Conservation (phyloP, 2,797 vertebrate species). For the Smutsia temminckii region DNA sequence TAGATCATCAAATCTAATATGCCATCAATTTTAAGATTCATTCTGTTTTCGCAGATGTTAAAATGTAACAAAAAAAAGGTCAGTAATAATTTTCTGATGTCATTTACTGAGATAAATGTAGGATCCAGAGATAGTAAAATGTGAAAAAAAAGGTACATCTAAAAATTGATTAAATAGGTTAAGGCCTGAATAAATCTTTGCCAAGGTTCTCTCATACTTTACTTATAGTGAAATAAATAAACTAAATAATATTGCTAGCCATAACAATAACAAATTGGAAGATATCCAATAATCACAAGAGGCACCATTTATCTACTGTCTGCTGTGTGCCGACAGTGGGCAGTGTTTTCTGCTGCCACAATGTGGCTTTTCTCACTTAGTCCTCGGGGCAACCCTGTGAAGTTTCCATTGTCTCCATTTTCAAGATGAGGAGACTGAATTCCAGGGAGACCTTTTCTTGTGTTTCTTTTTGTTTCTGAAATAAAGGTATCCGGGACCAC, state of each 20-base stretch:
- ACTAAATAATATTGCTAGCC: not conserved
- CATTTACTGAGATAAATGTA: slow-evolving; percentile 7
- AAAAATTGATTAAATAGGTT: not conserved
- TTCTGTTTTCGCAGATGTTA: not conserved
- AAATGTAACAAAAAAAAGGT: not conserved
- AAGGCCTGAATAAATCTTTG: not conserved
- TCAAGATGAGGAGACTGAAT: not conserved
- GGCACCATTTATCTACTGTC: not conserved
- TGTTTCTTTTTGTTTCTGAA: not conserved
- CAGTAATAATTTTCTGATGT: not conserved
- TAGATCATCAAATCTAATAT: not conserved
- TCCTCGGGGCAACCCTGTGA: not conserved
- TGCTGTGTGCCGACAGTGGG: too few species aligned
- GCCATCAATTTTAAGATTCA: not conserved
- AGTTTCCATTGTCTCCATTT: not conserved
- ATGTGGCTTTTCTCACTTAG: not conserved
- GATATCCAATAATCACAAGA: not conserved
- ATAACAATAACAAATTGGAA: not conserved
- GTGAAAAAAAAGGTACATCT: not conserved
- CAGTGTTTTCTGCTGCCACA: not conserved
- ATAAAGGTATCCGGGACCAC: not conserved
- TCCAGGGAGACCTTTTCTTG: not conserved
- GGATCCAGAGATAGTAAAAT: not conserved
- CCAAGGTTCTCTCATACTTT: not conserved
- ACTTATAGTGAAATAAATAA: slow-evolving; percentile 27